Evolutionary conservation across 2,888 invertebrate species (phyloP), one percentile per base, ranked within the genome.

Genomic region (Cerastis rubricosa): DNA sequence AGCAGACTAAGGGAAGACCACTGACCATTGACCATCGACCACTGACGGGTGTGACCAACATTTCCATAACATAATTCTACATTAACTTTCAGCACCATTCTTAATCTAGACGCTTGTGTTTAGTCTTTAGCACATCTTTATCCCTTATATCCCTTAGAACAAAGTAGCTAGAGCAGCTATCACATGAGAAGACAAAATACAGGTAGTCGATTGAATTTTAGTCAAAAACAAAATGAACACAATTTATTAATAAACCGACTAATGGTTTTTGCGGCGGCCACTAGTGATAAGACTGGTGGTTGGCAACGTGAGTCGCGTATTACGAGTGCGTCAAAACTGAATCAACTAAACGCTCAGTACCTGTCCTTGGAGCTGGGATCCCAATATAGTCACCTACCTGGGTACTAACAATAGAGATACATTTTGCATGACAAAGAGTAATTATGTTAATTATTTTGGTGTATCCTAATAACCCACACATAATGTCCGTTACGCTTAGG

Each of bases 341-440:
- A 74, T 63, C 19, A 49, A 61, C 43, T n/a, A 47, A 43, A 7
- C 17, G 19, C n/a, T 43, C n/a, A 9, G 61, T 43, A 51, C 43
- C 11, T 47, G 71, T 12, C 49, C 14, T 40, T 74, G 49, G 17
- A 61, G 8, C 11, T 45, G 17, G 17, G 17, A 25, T 11, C 49
- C 61, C 43, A 75, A 45, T 51, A 63, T 43, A 51, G 29, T 22
- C 17, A n/a, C 5, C 40, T 17, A 40, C 6, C 25, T 25, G 14
- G 9, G 25, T 57, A 25, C 14, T 66, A 43, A 40, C 40, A 67
- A 66, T 51, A 43, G 25, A 65, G 51, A 65, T n/a, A 9, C 7
- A 66, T 59, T 29, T 35, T 19, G 29, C 22, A 51, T 49, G 51
- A 66, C 66, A 66, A 71, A 19, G 64, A 63, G 9, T 64, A 65